Evolutionary conservation across 2,797 vertebrate genomes (phyloP).

Genomic region (Chelonia mydas): DNA sequence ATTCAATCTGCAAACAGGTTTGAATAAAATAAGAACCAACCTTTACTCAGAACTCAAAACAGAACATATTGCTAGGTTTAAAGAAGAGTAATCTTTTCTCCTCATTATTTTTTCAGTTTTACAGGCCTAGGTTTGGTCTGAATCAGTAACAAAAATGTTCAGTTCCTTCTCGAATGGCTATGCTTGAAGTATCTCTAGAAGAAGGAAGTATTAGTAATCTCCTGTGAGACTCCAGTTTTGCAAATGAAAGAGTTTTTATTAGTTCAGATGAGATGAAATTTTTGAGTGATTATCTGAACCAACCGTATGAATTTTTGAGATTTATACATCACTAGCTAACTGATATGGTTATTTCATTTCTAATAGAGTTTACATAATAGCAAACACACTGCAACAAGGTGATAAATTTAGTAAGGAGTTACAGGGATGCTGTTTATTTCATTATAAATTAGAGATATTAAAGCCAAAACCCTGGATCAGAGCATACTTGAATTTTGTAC

Average conservation of each 20-base stretch:
- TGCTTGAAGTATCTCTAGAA: background rate
- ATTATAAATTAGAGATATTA: conserved; percentile 14
- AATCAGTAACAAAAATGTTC: background rate
- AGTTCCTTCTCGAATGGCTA: background rate
- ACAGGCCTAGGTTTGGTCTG: background rate
- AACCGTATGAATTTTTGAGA: background rate
- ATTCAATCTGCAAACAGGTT: background rate
- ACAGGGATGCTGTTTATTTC: background rate
- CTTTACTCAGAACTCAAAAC: background rate
- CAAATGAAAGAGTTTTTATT: background rate
- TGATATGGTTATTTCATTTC: background rate
- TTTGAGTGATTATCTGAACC: background rate
- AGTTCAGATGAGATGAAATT: background rate
- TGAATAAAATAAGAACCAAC: background rate
- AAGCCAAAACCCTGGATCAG: conserved; percentile 11
- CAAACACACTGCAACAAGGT: background rate
- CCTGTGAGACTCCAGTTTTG: background rate
- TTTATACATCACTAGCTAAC: background rate
- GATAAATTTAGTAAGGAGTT: background rate
- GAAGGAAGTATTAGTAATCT: background rate
- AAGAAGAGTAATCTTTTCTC: no score
- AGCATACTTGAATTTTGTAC: background rate
- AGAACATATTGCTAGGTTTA: no score
- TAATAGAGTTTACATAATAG: background rate
- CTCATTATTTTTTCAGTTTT: background rate